Conservation (phyloP, 2,888 invertebrate genomes). For the Thereva unica region DNA sequence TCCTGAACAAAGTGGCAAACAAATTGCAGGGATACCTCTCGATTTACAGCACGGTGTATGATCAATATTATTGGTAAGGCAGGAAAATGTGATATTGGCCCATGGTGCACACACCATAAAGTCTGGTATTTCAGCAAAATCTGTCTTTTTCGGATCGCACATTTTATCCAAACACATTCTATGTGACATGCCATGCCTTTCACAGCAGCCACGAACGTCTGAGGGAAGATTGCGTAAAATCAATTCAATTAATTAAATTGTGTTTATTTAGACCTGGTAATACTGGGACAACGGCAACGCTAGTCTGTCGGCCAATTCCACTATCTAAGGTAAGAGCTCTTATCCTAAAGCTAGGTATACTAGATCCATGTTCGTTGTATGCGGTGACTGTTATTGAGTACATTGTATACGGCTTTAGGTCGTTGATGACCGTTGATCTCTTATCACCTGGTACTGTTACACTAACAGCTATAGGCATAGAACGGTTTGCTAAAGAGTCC, state of each 20-base stretch:
- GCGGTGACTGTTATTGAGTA: conserved; percentile 78
- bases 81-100: conserved; percentile 79
- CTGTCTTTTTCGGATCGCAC: conserved; percentile 72
- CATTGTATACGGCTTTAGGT: conserved; percentile 78
- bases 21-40: conserved; percentile 74
- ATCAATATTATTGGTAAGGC: conserved; percentile 78
- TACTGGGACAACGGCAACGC: conserved; percentile 66
- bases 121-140: conserved; percentile 64
- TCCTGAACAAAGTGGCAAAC: conserved; percentile 77
- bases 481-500: conserved; percentile 46
- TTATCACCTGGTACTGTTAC: conserved; percentile 64
- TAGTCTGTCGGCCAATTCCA: conserved; percentile 64
- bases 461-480: conserved; percentile 55
- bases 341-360: conserved; percentile 74
- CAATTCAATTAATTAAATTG: neutral
- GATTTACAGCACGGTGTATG: conserved; percentile 80
- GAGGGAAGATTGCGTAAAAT: neutral
- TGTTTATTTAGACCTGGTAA: conserved; percentile 60
- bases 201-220: conserved; percentile 75
- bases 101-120: conserved; percentile 89
- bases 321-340: conserved; percentile 74
- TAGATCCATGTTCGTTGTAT: conserved; percentile 73
- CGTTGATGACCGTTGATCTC: conserved; percentile 64
- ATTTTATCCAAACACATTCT: conserved; percentile 76
- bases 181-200: conserved; percentile 72